Base-by-base conservation (phyloP, 2,888 invertebrate species). In the Eupelmus urozonus region DNA sequence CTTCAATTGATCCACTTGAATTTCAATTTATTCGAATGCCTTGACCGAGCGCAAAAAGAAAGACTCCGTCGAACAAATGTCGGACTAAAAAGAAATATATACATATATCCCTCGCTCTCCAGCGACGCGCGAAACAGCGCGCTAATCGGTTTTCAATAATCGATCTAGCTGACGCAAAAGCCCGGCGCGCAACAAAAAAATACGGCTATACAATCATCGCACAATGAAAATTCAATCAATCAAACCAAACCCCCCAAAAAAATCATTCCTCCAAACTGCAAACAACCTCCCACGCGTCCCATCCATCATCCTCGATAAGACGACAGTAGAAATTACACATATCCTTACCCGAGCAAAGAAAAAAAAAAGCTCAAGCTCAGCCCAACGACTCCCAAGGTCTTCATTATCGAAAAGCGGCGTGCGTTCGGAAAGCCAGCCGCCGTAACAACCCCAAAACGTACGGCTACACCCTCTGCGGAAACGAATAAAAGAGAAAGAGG, bases 391-490 rank as follows among this genome's bases (percentile, higher is more conserved):
- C 25, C 9, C 20, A 65, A 67, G 59, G 72, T 67, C 77, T 78
- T 78, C 67, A 78, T 78, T 78, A 73, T 67, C 77, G 67, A 78
- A 57, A 73, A 72, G 55, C 66, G n/a, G n/a, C n/a, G n/a, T n/a
- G 51, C 57, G 65, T n/a, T 76, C 57, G 29, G 16, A 49, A n/a
- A 25, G 16, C 18, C n/a, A 65, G 40, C 7, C 25, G 27, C 18
- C 42, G 29, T 51, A n/a, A n/a, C 51, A 7, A 11, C 65, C n/a
- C 9, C 23, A 18, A 45, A 49, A 18, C 49, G 25, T 45, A 63
- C 18, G 65, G n/a, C n/a, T 20, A 51, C 27, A 51, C 27, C 71
- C 71, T 29, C 20, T n/a, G 23, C 70, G 66, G 4, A 34, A 60
- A 34, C 2, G 34, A 73, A 70, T 11, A 2, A 20, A 63, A 45